These are phyloP conservation scores for Ecliptopera silaceata DNA, from an alignment of 2,888 invertebrate genomes.

Conservation along the genomic window DNA sequence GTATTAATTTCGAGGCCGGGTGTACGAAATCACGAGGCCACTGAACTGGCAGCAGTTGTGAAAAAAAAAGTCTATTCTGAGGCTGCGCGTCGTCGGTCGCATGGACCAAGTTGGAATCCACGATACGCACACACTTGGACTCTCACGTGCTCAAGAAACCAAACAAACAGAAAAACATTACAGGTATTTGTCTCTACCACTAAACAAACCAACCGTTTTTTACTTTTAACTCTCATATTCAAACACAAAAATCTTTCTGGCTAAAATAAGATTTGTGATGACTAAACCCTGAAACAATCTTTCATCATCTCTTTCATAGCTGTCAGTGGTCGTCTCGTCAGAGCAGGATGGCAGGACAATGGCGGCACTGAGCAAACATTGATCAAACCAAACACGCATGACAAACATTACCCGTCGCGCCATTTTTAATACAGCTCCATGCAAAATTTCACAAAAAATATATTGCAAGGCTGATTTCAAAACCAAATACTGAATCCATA, in stretches of 20 bases:
- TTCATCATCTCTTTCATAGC: conserved; percentile 16
- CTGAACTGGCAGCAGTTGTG: conserved; percentile 52
- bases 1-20: conserved; percentile 55
- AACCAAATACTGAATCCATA: conserved; percentile 46
- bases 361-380: conserved; percentile 59
- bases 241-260: conserved; percentile 9
- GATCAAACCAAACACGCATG: conserved; percentile 61
- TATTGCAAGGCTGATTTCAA: conserved; percentile 42
- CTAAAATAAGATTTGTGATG: conserved; percentile 1
- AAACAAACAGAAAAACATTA: conserved; percentile 11
- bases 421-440: conserved; percentile 48
- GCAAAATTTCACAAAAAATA: conserved; percentile 58
- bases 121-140: conserved; percentile 40
- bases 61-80: conserved; percentile 69
- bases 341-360: conserved; percentile 52
- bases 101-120: conserved; percentile 43
- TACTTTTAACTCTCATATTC: too few species aligned
- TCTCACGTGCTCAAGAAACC: conserved; percentile 35
- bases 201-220: conserved; percentile 10
- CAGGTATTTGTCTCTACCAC: conserved; percentile 6
- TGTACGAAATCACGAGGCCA: conserved; percentile 65
- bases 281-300: conserved; percentile 13
- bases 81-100: conserved; percentile 56
- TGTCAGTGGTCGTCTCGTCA: conserved; percentile 20
- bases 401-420: conserved; percentile 58